Evolutionary conservation across 2,797 vertebrate species (phyloP).

Genomic region (Oryzias dopingdopingensis): DNA sequence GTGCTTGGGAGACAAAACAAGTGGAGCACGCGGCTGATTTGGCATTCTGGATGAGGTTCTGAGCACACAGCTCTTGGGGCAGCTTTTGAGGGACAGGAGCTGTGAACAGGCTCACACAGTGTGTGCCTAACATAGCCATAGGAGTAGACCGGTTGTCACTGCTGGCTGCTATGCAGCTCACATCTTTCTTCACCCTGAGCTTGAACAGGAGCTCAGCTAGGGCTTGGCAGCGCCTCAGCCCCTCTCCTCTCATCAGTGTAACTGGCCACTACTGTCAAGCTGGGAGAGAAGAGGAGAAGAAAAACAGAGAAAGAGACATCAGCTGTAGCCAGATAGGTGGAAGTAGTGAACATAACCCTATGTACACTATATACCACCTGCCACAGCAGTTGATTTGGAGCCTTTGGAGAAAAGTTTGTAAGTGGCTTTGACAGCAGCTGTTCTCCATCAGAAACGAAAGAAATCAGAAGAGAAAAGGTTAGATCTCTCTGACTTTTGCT

Average conservation of each 20-base stretch:
- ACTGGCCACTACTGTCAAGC: slow-evolving; percentile 77
- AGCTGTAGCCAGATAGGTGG: slow-evolving; percentile 35
- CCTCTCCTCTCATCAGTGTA: slow-evolving; percentile 75
- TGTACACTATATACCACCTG: slow-evolving; percentile 24
- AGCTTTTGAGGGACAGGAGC: slow-evolving; percentile 51
- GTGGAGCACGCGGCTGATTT: slow-evolving; percentile 49
- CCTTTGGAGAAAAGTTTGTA: slow-evolving; percentile 67
- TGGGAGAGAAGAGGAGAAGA: slow-evolving; percentile 41
- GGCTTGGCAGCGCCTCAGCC: slow-evolving; percentile 46
- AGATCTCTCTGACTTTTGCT: slow-evolving; percentile 30
- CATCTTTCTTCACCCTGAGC: slow-evolving; percentile 69
- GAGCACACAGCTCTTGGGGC: slow-evolving; percentile 39
- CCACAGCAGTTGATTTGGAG: slow-evolving; percentile 62
- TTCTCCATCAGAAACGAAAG: slow-evolving; percentile 42
- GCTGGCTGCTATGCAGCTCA: slow-evolving; percentile 73
- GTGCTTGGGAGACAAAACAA: slow-evolving; percentile 44
- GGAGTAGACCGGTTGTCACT: slow-evolving; percentile 51
- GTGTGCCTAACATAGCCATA: slow-evolving; percentile 49
- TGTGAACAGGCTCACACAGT: slow-evolving; percentile 47
- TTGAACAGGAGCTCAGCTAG: slow-evolving; percentile 49
- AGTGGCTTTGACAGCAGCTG: slow-evolving; percentile 39
- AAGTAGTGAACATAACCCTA: slow-evolving; percentile 22
- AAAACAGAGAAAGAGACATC: slow-evolving; percentile 47
- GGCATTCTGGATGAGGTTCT: slow-evolving; percentile 54
- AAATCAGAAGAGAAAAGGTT: slow-evolving; percentile 24